Percentiles rank a stretch among this genome's conserved stretches.
Conservation (phyloP, 2,888 invertebrate species). For the Poecilobothrus nobilitatus region DNA sequence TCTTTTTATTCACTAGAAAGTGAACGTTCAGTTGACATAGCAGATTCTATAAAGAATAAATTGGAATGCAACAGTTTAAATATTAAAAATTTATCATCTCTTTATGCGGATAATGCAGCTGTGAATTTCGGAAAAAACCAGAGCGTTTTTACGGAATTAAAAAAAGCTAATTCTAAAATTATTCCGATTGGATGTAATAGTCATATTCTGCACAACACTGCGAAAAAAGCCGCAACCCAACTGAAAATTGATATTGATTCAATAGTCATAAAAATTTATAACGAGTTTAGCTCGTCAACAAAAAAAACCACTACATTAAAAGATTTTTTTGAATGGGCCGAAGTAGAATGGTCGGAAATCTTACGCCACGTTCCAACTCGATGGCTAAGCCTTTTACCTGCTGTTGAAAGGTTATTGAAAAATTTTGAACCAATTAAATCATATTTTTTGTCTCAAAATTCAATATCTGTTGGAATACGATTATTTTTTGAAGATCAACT, state of each 20-base stretch:
- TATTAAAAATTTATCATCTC: conserved; percentile 4
- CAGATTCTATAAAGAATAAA: too few species aligned
- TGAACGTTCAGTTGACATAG: too few species aligned
- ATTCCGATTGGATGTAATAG: too few species aligned
- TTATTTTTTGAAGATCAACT: too few species aligned
- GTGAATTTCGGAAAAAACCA: conserved; percentile 15
- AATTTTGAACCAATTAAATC: conserved; percentile 16
- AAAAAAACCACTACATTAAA: too few species aligned
- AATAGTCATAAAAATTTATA: conserved; percentile 15
- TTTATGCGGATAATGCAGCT: conserved; percentile 13
- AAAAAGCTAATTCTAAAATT: too few species aligned
- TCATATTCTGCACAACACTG: too few species aligned
- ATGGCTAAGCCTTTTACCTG: conserved; percentile 16
- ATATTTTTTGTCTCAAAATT: conserved; percentile 14
- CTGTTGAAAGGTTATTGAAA: conserved; percentile 14
- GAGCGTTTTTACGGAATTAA: conserved; percentile 11
- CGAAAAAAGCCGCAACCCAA: conserved; percentile 7
- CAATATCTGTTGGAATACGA: not conserved
- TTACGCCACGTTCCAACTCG: conserved; percentile 12
- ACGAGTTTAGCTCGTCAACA: conserved; percentile 12
- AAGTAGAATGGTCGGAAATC: not conserved
- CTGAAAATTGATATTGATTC: conserved; percentile 14
- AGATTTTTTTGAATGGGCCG: too few species aligned
- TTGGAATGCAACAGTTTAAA: not conserved
- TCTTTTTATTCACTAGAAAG: too few species aligned